Conservation (phyloP, 64 coral and sea anemone genomes). For the Montipora sp. region DNA sequence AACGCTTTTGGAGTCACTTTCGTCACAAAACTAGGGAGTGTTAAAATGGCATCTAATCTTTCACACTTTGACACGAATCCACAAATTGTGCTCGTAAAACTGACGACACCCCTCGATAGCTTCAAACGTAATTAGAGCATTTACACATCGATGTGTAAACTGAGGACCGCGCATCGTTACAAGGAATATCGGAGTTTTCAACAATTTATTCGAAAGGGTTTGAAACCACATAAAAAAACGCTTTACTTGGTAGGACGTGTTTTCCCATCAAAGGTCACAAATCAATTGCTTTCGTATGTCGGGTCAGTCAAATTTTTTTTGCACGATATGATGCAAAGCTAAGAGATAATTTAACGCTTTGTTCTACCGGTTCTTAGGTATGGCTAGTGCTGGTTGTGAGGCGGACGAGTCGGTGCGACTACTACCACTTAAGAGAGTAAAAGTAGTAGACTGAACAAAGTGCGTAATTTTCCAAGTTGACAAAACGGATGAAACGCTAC, state of each 20-base stretch:
- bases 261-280: not conserved
- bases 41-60: not conserved
- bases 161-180: not conserved
- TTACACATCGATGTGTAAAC: not conserved
- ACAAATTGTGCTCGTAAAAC: not conserved
- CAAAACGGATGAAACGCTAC: too few species aligned
- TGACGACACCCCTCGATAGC: not conserved
- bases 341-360: not conserved
- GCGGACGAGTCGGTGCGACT: not conserved
- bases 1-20: too few species aligned
- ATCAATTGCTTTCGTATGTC: constrained; percentile 1
- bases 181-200: not conserved
- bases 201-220: constrained; percentile 4
- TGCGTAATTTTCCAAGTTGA: too few species aligned
- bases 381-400: not conserved
- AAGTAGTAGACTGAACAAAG: too few species aligned
- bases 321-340: constrained; percentile 1
- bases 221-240: not conserved
- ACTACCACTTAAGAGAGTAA: too few species aligned
- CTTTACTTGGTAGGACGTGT: not conserved
- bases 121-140: not conserved
- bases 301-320: not conserved
- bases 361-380: not conserved
- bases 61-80: not conserved
- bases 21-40: too few species aligned